These are phyloP conservation scores for Cryptus armator DNA, from an alignment of 2,888 invertebrate genomes.

Conservation along the genomic window DNA sequence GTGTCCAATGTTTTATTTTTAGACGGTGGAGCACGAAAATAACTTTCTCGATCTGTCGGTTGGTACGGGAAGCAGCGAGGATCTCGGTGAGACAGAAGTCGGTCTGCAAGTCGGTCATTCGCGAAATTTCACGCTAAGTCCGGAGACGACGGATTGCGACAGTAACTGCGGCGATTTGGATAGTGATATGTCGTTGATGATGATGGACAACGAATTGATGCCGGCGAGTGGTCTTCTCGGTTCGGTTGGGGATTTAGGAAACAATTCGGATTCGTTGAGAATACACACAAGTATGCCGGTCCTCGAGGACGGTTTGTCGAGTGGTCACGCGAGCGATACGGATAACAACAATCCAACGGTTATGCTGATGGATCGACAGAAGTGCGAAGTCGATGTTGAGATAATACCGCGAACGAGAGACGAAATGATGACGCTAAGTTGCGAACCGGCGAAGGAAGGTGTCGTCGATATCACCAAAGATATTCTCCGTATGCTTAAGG, in stretches of 20 bases:
- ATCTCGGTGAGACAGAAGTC: slow-evolving; percentile 89
- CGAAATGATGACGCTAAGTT: slow-evolving; percentile 78
- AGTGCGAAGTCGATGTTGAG: slow-evolving; percentile 91
- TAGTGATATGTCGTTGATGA: slow-evolving; percentile 92
- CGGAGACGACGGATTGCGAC: slow-evolving; percentile 97
- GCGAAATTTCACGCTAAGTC: slow-evolving; percentile 95
- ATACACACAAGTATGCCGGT: slow-evolving; percentile 94
- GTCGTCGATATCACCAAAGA: slow-evolving; percentile 80
- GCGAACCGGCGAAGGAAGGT: slow-evolving; percentile 80
- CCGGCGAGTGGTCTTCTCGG: slow-evolving; percentile 83
- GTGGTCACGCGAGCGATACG: slow-evolving; percentile 96
- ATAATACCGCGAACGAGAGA: slow-evolving; percentile 88
- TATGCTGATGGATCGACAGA: slow-evolving; percentile 88
- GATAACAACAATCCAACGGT: slow-evolving; percentile 95
- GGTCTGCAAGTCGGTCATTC: slow-evolving; percentile 90
- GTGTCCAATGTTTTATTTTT: slow-evolving; percentile 56
- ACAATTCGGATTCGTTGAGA: slow-evolving; percentile 88
- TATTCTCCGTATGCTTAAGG: slow-evolving; percentile 80
- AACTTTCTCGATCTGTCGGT: slow-evolving; percentile 88
- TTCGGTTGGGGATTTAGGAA: slow-evolving; percentile 87
- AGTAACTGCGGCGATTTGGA: slow-evolving; percentile 95
- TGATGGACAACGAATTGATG: slow-evolving; percentile 89
- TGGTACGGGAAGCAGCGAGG: slow-evolving; percentile 88
- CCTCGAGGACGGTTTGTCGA: slow-evolving; percentile 96
- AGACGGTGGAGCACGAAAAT: slow-evolving; percentile 87